phyloP scores from a whole-genome alignment of 2,113 vertebrate genomes.

The Marcusenius ussheri region DNA sequence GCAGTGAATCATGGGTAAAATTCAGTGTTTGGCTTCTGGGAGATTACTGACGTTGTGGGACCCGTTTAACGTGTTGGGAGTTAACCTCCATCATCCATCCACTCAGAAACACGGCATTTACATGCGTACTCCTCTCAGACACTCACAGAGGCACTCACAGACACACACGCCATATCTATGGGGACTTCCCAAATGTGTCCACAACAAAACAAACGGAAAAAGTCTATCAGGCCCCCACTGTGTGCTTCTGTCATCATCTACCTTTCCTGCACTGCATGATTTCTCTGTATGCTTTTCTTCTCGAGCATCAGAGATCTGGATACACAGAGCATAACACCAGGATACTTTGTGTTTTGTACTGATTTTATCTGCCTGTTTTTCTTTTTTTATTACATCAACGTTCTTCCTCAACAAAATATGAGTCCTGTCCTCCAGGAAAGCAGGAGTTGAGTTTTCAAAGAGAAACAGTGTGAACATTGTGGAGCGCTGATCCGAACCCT shows the following conservation, averaged over 20 bases:
- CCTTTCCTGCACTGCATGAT: background rate
- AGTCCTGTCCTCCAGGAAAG: background rate
- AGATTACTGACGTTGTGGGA: background rate
- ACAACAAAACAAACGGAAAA: background rate
- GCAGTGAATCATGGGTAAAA: background rate
- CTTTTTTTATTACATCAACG: background rate
- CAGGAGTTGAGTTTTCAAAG: background rate
- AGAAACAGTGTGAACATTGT: constrained; percentile 31
- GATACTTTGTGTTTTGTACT: background rate
- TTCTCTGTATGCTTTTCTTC: background rate
- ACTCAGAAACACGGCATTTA: background rate
- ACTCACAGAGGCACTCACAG: background rate
- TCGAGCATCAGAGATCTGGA: background rate
- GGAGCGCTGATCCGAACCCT: constrained; percentile 33
- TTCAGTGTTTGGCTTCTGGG: background rate
- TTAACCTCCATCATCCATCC: background rate
- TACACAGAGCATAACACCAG: background rate
- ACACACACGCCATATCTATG: background rate
- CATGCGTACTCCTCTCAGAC: background rate
- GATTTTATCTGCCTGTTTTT: background rate
- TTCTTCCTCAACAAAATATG: background rate
- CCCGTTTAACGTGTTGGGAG: background rate
- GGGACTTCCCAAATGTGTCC: background rate
- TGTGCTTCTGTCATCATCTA: background rate
- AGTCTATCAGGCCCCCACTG: background rate